Base-by-base conservation (phyloP, 2,113 vertebrate species). In the Zosterops japonicus region DNA sequence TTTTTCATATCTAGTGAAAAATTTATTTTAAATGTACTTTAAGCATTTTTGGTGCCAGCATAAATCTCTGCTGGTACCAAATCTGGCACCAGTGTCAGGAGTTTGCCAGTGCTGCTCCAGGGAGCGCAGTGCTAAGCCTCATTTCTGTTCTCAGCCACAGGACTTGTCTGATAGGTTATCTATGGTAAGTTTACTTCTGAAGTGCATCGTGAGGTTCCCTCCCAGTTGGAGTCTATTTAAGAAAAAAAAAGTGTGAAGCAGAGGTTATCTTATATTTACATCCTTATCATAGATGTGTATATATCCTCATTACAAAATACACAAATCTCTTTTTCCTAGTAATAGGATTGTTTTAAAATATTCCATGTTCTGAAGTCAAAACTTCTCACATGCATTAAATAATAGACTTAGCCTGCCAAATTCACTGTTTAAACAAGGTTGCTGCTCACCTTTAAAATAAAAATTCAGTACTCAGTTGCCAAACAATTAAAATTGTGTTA, bases 41-140 rank as follows among this genome's bases (percentile, higher is more conserved):
- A 76, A 7, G 19, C 23, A 8, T 47, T 74, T 31, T 39, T 88
- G 53, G 49, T 68, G 33, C 44, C 75, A 36, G 22, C 25, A 55
- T 31, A 63, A 74, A 78, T 22, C 16, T 63, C 42, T 80, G 27
- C 35, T 47, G 12, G 18, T 80, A 29, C 39, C 52, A 79, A 88
- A 83, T 2, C 15, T 56, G 71, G 25, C 49, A 47, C 29, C 39
- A 56, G 19, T 64, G 29, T 47, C 49, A 56, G n/a, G 65, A 86
- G n/a, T 52, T 76, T 83, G 35, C 49, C 71, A 50, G 52, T 55
- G 16, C 27, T 50, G 19, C 35, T 76, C 11, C n/a, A 76, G 21
- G n/a, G 47, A 70, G 15, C 0, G 2, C 29, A 79, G 46, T 1
- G 0, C 56, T 55, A 63, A 78, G 5, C 8, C 33, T 28, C 0